Evolutionary conservation across 2,888 invertebrate genomes (phyloP).

Genomic region (Arenicola marina): DNA sequence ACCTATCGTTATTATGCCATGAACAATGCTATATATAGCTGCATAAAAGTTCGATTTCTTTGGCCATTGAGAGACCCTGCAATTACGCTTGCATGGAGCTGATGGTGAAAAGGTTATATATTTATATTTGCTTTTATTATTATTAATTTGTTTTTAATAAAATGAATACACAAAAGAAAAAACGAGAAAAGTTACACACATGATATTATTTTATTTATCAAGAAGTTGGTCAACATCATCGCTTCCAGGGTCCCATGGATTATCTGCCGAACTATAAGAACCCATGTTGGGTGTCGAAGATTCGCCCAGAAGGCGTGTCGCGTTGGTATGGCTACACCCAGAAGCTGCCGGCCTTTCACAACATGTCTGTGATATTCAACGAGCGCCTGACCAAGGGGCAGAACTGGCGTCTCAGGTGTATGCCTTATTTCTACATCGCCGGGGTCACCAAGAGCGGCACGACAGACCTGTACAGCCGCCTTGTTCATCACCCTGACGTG

Average conservation of each 20-base stretch:
- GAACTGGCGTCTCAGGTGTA: neutral
- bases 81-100: no score
- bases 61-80: no score
- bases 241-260: conserved; percentile 2
- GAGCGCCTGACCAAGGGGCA: neutral
- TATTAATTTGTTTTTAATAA: no score
- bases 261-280: conserved; percentile 2
- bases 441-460: conserved; percentile 10
- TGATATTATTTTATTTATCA: no score
- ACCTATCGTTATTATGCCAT: no score
- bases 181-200: no score
- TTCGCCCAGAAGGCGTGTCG: neutral
- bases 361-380: neutral
- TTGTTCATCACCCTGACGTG: neutral
- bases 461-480: neutral
- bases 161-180: no score
- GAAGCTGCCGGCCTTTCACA: neutral
- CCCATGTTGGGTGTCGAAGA: conserved; percentile 3
- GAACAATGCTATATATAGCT: no score
- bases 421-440: neutral
- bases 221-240: no score
- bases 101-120: no score
- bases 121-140: no score
- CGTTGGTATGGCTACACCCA: neutral
- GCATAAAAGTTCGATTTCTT: no score